Percentiles rank a stretch among this genome's conserved stretches.
Evolutionary conservation across 2,888 invertebrate species (phyloP).

Genomic region (Ophonus ardosiacus): DNA sequence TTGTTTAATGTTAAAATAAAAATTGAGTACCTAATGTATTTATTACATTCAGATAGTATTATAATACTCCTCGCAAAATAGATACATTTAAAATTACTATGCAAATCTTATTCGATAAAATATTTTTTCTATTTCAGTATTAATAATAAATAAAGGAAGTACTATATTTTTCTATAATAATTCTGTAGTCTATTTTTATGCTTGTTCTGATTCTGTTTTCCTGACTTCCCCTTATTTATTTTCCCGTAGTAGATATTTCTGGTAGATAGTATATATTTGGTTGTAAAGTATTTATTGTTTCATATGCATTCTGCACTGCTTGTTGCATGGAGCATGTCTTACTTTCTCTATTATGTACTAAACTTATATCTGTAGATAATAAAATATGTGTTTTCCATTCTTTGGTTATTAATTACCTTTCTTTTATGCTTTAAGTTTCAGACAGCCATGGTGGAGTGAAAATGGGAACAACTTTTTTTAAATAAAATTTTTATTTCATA

Average conservation of each 20-base stretch:
- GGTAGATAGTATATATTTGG: conserved; percentile 11
- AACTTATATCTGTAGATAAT: conserved; percentile 41
- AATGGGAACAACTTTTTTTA: conserved; percentile 39
- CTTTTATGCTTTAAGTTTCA: conserved; percentile 42
- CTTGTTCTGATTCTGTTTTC: not conserved
- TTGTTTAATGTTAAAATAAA: too few species aligned
- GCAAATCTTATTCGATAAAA: too few species aligned
- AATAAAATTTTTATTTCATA: not conserved
- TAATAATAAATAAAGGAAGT: not conserved
- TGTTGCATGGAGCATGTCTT: conserved; percentile 55
- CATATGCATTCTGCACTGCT: conserved; percentile 52
- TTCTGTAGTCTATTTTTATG: not conserved
- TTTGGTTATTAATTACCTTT: conserved; percentile 47
- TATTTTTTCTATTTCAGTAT: too few species aligned
- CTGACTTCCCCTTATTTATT: not conserved
- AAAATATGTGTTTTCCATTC: conserved; percentile 52
- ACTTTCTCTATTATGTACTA: conserved; percentile 50
- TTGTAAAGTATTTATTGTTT: conserved; percentile 46
- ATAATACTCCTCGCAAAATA: too few species aligned
- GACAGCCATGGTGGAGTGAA: not conserved
- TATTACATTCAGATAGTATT: too few species aligned
- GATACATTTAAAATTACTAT: too few species aligned
- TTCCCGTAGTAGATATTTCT: not conserved
- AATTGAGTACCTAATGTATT: too few species aligned
- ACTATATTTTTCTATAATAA: not conserved